These are phyloP conservation scores for Drosophila neutralis DNA, from an alignment of 2,888 invertebrate species.

Conservation along the genomic window DNA sequence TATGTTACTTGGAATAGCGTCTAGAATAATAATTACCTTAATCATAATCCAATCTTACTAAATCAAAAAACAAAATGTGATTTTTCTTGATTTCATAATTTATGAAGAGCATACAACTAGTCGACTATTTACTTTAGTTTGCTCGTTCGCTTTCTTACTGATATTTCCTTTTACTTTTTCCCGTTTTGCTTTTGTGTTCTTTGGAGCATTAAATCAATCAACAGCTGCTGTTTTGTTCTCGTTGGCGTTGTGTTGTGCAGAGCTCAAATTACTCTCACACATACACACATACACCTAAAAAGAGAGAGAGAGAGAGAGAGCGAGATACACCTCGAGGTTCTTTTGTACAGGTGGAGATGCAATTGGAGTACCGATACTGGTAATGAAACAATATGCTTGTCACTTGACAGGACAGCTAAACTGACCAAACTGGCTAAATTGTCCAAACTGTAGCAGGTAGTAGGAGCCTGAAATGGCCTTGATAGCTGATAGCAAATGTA, in stretches of 20 bases:
- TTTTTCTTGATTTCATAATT: not conserved
- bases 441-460: not conserved
- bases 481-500: not conserved
- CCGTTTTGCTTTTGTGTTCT: constrained; percentile 45
- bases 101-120: constrained; percentile 15
- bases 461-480: constrained; percentile 5
- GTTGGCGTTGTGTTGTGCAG: constrained; percentile 12
- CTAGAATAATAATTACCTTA: not conserved
- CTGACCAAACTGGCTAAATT: not conserved
- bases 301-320: not conserved
- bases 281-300: not conserved
- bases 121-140: constrained; percentile 2
- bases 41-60: not conserved
- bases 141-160: constrained; percentile 8
- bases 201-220: constrained; percentile 71
- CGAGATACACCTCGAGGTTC: not conserved
- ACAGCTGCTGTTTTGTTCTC: constrained; percentile 59
- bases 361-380: constrained; percentile 16
- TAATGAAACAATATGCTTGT: constrained; percentile 2
- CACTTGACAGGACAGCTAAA: constrained; percentile 17
- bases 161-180: constrained; percentile 38
- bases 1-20: not conserved
- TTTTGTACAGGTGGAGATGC: constrained; percentile 17
- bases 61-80: not conserved
- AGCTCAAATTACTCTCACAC: constrained; percentile 59